Base-by-base conservation (phyloP, 2,888 invertebrate species). In the Margaritifera margaritifera region DNA sequence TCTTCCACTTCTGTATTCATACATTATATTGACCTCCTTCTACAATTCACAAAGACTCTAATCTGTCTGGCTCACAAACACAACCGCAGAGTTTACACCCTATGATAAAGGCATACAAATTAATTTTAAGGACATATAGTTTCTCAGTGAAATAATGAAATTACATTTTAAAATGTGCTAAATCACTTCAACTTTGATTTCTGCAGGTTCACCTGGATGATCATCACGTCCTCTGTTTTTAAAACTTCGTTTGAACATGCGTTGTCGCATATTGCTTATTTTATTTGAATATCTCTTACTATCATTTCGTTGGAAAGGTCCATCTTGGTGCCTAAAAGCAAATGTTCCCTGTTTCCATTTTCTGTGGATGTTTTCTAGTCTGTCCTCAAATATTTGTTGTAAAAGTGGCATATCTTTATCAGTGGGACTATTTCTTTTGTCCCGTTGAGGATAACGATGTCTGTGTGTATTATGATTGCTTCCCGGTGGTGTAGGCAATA, bases 331-430 rank as follows among this genome's bases (percentile, higher is more conserved):
- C 42, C 73, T 62, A 64, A 79, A 77, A 1, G 80, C 78, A 11
- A 78, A 62, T 6, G 77, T 78, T 4, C 79, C 79, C 53, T 80
- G 75, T 55, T 80, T 79, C 82, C 79, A 80, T 60, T 82, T 77
- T 58, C 82, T 75, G 64, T 84, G 84, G 66, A 84, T 80, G 66
- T 79, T 79, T 67, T 80, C 81, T 42, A 84, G 75, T 66, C 83
- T 81, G 72, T 84, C 82, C 72, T 84, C 82, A 74, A 86, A 82
- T 67, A 86, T 84, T 70, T 83, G 84, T 72, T 84, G 81, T 57
- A 84, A 75, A 54, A 80, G 61, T 1, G 86, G 84, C 19, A 84
- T 78, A 42, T 78, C 71, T 25, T 75, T 78, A 20, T 74, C 77
- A 18, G 69, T 69, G n/a, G 79, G 75, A 58, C 75, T 68, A 20